Conservation (phyloP, 2,888 invertebrate species). For the Myopa testacea region DNA sequence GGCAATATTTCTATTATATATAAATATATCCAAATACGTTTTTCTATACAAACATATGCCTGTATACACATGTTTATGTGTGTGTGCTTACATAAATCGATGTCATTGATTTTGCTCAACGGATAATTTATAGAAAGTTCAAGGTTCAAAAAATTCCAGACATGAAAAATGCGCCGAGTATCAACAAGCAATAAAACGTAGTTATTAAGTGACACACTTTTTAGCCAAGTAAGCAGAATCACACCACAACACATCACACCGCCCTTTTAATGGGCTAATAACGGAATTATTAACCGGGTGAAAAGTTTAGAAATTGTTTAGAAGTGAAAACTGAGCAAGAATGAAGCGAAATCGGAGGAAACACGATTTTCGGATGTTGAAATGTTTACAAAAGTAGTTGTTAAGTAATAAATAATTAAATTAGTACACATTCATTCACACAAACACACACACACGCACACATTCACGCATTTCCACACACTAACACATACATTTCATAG, state of each 20-base stretch:
- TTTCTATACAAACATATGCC: background rate
- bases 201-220: constrained; percentile 46
- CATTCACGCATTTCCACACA: background rate
- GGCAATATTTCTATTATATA: constrained; percentile 34
- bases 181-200: constrained; percentile 69
- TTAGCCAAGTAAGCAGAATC: background rate
- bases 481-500: background rate
- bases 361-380: background rate
- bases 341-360: background rate
- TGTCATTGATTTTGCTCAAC: constrained; percentile 63
- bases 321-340: background rate
- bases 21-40: background rate
- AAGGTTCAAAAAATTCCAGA: constrained; percentile 50
- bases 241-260: too few species aligned
- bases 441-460: background rate
- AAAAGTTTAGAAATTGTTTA: background rate
- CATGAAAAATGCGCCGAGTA: constrained; percentile 62
- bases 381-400: too few species aligned
- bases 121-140: constrained; percentile 49
- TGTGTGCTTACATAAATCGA: constrained; percentile 27
- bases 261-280: background rate
- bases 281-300: background rate
- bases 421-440: background rate
- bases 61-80: background rate
- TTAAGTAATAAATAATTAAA: too few species aligned